Conservation (phyloP, 2,888 invertebrate species). For the Drymonia ruficornis region DNA sequence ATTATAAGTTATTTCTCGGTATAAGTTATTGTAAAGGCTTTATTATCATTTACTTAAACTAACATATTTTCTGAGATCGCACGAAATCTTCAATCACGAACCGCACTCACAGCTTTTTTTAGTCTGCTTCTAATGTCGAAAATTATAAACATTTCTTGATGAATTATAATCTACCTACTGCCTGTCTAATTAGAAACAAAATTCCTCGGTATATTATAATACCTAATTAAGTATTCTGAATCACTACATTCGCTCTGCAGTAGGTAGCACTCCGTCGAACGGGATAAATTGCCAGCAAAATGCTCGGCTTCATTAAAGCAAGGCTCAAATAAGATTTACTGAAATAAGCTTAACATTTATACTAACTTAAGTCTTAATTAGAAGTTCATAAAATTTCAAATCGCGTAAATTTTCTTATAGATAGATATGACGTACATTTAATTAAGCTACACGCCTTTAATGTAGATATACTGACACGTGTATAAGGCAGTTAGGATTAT, state of each 20-base stretch:
- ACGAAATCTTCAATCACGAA: too few relatives aligned
- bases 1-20: too few relatives aligned
- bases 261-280: conserved; percentile 26
- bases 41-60: too few relatives aligned
- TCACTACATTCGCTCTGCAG: conserved; percentile 17
- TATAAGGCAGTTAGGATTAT: conserved; percentile 1
- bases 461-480: neutral
- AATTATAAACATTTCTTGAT: too few relatives aligned
- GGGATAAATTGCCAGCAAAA: conserved; percentile 41
- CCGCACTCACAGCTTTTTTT: too few relatives aligned
- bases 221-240: too few relatives aligned
- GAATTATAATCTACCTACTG: too few relatives aligned
- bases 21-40: too few relatives aligned
- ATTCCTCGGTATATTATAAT: too few relatives aligned
- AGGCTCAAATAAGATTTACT: conserved; percentile 25
- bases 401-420: neutral
- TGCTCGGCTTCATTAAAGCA: conserved; percentile 29
- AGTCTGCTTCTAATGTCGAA: too few relatives aligned
- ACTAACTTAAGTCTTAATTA: neutral
- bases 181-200: too few relatives aligned
- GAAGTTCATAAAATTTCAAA: neutral
- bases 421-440: neutral
- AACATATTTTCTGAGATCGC: too few relatives aligned
- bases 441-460: neutral
- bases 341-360: conserved; percentile 10